Percentiles rank a stretch among this genome's conserved stretches.
Conservation (phyloP, 2,888 invertebrate species). For the Lissocephala sabroskyi region DNA sequence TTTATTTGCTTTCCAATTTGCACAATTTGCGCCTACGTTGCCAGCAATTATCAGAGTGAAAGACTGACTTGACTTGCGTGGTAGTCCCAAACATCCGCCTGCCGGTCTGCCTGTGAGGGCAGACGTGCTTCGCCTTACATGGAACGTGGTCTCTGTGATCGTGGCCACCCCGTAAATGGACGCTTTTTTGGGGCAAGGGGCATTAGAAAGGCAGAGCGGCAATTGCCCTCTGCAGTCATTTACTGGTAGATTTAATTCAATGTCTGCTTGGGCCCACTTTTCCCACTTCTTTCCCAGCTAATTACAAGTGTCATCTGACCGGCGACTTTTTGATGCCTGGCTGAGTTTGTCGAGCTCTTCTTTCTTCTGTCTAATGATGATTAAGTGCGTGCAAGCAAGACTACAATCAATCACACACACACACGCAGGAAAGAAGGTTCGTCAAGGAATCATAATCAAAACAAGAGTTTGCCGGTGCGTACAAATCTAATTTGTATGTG, state of each 20-base stretch:
- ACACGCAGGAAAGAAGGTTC: no score
- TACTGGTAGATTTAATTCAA: slow-evolving; percentile 29
- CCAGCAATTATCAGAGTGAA: slow-evolving; percentile 5
- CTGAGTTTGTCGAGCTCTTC: slow-evolving; percentile 22
- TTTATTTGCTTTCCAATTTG: slow-evolving; percentile 35
- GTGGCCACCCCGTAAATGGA: slow-evolving; percentile 27
- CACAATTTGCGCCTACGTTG: slow-evolving; percentile 46
- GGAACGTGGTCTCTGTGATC: slow-evolving; percentile 22
- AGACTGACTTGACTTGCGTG: slow-evolving; percentile 4
- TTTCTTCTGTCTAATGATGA: slow-evolving; percentile 24
- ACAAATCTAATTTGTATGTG: slow-evolving; percentile 49
- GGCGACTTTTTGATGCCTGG: not conserved
- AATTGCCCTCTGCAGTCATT: no score
- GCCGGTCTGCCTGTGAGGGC: not conserved
- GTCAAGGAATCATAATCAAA: no score
- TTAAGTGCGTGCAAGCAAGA: slow-evolving; percentile 28
- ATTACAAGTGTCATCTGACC: slow-evolving; percentile 18
- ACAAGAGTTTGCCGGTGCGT: not conserved
- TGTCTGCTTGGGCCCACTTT: slow-evolving; percentile 20
- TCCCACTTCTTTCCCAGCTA: slow-evolving; percentile 9
- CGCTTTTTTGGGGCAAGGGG: slow-evolving; percentile 18
- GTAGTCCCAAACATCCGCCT: slow-evolving; percentile 1
- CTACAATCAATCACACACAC: slow-evolving; percentile 29
- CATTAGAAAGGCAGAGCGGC: slow-evolving; percentile 23
- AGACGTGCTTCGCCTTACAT: slow-evolving; percentile 23